Evolutionary conservation across 1,140 invertebrate species (phyloP).

Genomic region (Mesaphorura yosii): DNA sequence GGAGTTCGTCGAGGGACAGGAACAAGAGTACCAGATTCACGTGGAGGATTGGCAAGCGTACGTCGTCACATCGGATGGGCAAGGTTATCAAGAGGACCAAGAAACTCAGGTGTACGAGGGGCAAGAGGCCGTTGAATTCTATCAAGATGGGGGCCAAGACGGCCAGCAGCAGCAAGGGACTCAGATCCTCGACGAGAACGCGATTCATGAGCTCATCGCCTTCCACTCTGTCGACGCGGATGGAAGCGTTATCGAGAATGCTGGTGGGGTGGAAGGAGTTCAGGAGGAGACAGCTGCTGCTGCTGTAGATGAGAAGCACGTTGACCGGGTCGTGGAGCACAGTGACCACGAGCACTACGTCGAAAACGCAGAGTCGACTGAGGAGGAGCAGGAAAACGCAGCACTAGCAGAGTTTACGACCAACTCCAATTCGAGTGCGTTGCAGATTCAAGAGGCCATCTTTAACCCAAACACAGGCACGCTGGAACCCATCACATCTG

Average conservation of each 20-base stretch:
- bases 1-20: too few relatives aligned
- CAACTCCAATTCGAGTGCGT: too few relatives aligned
- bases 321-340: too few relatives aligned
- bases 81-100: slow-evolving; percentile 6
- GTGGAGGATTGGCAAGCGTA: slow-evolving; percentile 11
- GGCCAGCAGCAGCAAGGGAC: too few relatives aligned
- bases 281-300: too few relatives aligned
- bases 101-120: slow-evolving; percentile 16
- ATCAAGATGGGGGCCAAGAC: too few relatives aligned
- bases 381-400: slow-evolving; percentile 5
- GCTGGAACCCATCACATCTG: slow-evolving; percentile 19
- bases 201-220: slow-evolving; percentile 27
- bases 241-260: slow-evolving; percentile 19
- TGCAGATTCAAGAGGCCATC: slow-evolving; percentile 27
- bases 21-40: too few relatives aligned
- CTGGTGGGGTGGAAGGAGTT: too few relatives aligned
- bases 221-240: slow-evolving; percentile 26
- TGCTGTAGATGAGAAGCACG: too few relatives aligned
- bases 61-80: slow-evolving; percentile 1
- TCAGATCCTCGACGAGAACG: slow-evolving; percentile 17
- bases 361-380: not conserved
- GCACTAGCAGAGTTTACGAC: too few relatives aligned
- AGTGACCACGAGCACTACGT: not conserved
- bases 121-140: too few relatives aligned
- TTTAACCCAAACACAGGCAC: slow-evolving; percentile 30